Conservation (phyloP, 2,888 invertebrate species). For the Rhorus exstirpatorius region DNA sequence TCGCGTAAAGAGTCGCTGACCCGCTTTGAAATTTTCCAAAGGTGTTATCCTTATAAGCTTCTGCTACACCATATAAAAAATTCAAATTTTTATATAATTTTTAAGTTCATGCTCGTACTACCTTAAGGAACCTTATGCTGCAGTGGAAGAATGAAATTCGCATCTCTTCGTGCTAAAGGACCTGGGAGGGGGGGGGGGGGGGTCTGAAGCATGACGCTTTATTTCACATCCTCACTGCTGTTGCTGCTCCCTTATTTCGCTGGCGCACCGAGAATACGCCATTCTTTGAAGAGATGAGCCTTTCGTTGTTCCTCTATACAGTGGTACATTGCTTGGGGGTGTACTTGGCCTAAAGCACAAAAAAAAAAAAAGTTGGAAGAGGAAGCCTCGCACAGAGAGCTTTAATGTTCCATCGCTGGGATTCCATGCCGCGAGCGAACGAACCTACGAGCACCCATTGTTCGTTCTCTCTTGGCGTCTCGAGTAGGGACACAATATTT, state of each 20-base stretch:
- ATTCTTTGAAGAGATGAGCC: conserved; percentile 51
- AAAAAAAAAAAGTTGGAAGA: conserved; percentile 31
- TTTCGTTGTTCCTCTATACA: conserved; percentile 52
- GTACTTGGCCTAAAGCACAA: conserved; percentile 54
- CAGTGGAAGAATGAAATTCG: conserved; percentile 51
- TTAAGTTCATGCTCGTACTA: too few species aligned
- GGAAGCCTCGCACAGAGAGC: conserved; percentile 27
- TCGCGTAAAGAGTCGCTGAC: too few species aligned
- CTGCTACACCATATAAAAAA: too few species aligned
- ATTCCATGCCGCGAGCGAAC: conserved; percentile 46
- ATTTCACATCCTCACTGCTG: conserved; percentile 46
- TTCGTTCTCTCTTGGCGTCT: conserved; percentile 63
- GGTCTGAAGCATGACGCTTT: conserved; percentile 35
- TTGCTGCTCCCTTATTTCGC: conserved; percentile 33
- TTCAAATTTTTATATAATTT: too few species aligned
- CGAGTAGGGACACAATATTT: conserved; percentile 70
- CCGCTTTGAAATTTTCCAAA: too few species aligned
- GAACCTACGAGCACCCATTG: conserved; percentile 58
- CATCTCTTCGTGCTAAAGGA: conserved; percentile 43
- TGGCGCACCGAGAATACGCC: conserved; percentile 33
- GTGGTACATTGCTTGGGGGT: conserved; percentile 37
- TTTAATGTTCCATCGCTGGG: conserved; percentile 46
- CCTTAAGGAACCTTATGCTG: neutral
- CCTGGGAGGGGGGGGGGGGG: conserved; percentile 15
- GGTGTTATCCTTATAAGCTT: too few species aligned